These are phyloP conservation scores for Ochropacha duplaris DNA, from an alignment of 2,888 invertebrate species.

Conservation along the genomic window DNA sequence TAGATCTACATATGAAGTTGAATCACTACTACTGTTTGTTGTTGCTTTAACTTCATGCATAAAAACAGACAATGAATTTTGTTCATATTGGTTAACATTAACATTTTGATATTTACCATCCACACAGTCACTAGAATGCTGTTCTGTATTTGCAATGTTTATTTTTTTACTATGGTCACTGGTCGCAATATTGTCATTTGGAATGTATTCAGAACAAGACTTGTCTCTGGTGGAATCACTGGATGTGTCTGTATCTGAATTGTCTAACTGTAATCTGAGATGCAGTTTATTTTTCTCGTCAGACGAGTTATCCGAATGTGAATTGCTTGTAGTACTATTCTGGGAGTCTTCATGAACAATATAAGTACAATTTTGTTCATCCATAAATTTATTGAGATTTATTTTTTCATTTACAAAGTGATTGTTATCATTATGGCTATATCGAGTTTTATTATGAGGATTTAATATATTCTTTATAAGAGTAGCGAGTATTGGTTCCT, in stretches of 20 bases:
- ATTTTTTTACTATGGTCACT: slow-evolving; percentile 21
- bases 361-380: slow-evolving; percentile 72
- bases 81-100: slow-evolving; percentile 9
- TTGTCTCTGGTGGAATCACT: slow-evolving; percentile 70
- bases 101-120: slow-evolving; percentile 22
- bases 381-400: slow-evolving; percentile 40
- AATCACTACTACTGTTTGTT: slow-evolving; percentile 66
- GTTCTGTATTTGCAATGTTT: slow-evolving; percentile 2
- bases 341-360: slow-evolving; percentile 73
- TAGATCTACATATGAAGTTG: slow-evolving; percentile 72
- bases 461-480: slow-evolving; percentile 56
- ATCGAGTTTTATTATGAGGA: slow-evolving; percentile 30
- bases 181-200: slow-evolving; percentile 58
- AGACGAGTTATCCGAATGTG: slow-evolving; percentile 73
- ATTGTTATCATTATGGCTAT: neutral
- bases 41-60: slow-evolving; percentile 44
- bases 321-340: slow-evolving; percentile 62
- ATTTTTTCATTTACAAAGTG: slow-evolving; percentile 35
- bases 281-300: slow-evolving; percentile 76
- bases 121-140: slow-evolving; percentile 17
- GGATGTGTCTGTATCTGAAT: slow-evolving; percentile 77
- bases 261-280: slow-evolving; percentile 64
- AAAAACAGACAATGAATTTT: slow-evolving; percentile 19
- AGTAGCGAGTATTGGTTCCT: slow-evolving; percentile 66
- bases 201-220: slow-evolving; percentile 72